Evolutionary conservation across 2,888 invertebrate genomes (phyloP).

Genomic region (Drosophila kokeensis): DNA sequence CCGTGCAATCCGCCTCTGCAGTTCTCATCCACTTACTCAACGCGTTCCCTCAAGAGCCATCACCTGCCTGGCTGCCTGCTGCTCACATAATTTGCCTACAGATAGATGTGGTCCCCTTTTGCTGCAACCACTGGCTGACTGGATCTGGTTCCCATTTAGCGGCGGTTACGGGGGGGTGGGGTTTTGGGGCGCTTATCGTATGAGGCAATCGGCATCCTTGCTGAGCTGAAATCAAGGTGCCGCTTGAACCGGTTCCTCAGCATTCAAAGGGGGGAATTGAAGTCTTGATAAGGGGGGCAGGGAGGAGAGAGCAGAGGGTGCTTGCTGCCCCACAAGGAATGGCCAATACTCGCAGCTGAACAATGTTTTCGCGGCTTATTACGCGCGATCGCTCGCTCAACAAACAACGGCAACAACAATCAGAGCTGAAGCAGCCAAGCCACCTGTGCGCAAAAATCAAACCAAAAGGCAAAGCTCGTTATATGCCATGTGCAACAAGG

Average conservation of each 20-base stretch:
- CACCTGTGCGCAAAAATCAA: constrained; percentile 77
- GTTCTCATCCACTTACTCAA: constrained; percentile 14
- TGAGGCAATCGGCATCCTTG: constrained; percentile 58
- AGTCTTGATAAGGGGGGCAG: neutral
- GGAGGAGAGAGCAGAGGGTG: neutral
- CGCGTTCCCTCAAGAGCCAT: constrained; percentile 16
- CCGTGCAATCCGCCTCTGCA: constrained; percentile 13
- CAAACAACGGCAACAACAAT: constrained; percentile 28
- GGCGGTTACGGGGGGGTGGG: neutral
- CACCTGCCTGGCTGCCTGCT: constrained; percentile 20
- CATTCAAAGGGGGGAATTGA: constrained; percentile 17
- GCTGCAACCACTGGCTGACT: neutral
- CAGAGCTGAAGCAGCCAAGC: constrained; percentile 39
- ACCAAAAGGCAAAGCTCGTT: constrained; percentile 77
- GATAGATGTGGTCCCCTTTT: constrained; percentile 36
- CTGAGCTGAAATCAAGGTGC: constrained; percentile 60
- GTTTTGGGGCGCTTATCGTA: constrained; percentile 41
- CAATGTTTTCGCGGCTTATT: constrained; percentile 84
- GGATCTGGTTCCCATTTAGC: neutral
- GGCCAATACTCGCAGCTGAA: constrained; percentile 67
- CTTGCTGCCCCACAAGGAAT: constrained; percentile 18
- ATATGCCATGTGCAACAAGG: constrained; percentile 29
- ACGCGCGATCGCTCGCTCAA: constrained; percentile 69
- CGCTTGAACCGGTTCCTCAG: constrained; percentile 64
- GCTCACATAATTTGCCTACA: constrained; percentile 60